Evolutionary conservation across 2,797 vertebrate genomes (phyloP).

Genomic region (Coracias cyanogaster): DNA sequence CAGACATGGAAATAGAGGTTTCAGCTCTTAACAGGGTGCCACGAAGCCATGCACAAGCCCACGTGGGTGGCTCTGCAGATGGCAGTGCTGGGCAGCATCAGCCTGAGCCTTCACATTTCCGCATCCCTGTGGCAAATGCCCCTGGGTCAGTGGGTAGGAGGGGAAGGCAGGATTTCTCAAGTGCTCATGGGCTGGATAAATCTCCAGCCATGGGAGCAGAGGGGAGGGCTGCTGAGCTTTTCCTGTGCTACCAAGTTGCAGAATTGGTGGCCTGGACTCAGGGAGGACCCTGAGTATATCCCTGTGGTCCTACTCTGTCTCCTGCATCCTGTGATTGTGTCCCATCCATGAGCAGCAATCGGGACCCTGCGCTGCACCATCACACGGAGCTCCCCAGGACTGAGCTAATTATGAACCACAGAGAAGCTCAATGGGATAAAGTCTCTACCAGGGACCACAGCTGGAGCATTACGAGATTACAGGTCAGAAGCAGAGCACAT

Average conservation of each 20-base stretch:
- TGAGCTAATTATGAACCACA: not conserved
- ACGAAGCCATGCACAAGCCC: fast-evolving
- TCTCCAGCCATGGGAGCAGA: not conserved
- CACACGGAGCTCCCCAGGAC: not conserved
- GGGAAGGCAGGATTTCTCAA: not conserved
- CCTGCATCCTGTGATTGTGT: not conserved
- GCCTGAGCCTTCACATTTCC: not conserved
- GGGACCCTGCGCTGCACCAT: fast-evolving
- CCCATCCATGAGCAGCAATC: fast-evolving
- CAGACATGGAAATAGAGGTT: not conserved
- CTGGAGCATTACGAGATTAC: not conserved
- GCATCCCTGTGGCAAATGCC: not conserved
- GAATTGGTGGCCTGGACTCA: not conserved
- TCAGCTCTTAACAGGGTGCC: not conserved
- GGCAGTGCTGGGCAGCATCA: not conserved
- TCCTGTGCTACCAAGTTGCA: fast-evolving
- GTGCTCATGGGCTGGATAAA: not conserved
- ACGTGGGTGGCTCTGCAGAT: not conserved
- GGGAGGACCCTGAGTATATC: not conserved
- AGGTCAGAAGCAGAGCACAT: not conserved
- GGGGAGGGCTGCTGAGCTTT: not conserved
- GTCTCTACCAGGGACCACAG: not conserved
- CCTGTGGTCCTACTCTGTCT: fast-evolving
- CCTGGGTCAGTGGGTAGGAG: fast-evolving
- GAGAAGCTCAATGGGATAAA: constrained; percentile 7